phyloP scores from a whole-genome alignment of 2,113 vertebrate species.

The Planiliza haematocheilus region DNA sequence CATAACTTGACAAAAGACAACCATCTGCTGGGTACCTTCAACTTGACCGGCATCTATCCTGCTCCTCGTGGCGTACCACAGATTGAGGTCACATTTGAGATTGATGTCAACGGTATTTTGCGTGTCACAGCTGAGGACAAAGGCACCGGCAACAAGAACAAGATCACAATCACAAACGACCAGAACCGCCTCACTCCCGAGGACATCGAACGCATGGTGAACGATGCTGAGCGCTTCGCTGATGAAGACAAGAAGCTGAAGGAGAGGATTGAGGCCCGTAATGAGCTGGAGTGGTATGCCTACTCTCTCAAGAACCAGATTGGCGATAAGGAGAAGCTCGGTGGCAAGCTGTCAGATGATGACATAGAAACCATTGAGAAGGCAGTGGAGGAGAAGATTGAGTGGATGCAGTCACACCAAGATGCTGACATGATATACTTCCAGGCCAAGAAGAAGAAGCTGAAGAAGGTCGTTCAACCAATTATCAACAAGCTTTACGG shows the following conservation, averaged over 20 bases:
- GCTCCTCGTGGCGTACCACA: slow-evolving; percentile 97
- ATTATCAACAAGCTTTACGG: slow-evolving; percentile 96
- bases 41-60: slow-evolving; percentile 95
- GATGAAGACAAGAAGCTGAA: slow-evolving; percentile 97
- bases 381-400: slow-evolving; percentile 96
- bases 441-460: slow-evolving; percentile 96
- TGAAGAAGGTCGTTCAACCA: slow-evolving; percentile 96
- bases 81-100: slow-evolving; percentile 98
- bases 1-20: slow-evolving; percentile 98
- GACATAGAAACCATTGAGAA: slow-evolving; percentile 97
- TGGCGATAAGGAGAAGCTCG: slow-evolving; percentile 97
- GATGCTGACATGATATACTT: slow-evolving; percentile 95
- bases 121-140: slow-evolving; percentile 97
- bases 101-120: slow-evolving; percentile 95
- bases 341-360: slow-evolving; percentile 93
- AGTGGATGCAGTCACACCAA: slow-evolving; percentile 97
- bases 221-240: slow-evolving; percentile 94
- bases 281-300: slow-evolving; percentile 95
- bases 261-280: slow-evolving; percentile 93
- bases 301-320: slow-evolving; percentile 98
- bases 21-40: slow-evolving; percentile 96
- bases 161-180: slow-evolving; percentile 98
- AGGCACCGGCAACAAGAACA: slow-evolving; percentile 98
- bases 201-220: slow-evolving; percentile 97
- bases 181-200: slow-evolving; percentile 95